Evolutionary conservation across 37 sponge, comb jelly and placozoan species (phyloP).

Genomic region (Chondrilla cf. caribensis): DNA sequence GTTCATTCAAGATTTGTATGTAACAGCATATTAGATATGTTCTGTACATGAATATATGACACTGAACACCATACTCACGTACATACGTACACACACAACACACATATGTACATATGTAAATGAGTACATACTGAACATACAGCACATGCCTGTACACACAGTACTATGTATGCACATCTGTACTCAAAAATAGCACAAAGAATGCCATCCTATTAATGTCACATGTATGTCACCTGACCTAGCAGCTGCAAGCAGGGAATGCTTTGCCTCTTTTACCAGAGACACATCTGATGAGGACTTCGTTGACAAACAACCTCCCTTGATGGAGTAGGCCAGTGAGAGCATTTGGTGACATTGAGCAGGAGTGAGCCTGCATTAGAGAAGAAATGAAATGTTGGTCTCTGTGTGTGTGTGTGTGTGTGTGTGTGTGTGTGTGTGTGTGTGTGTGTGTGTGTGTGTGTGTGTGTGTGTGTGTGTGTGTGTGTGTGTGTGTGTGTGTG

Average conservation of each 20-base stretch:
- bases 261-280: conserved; percentile 32
- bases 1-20: too few relatives aligned
- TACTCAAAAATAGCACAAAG: background rate
- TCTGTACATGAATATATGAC: too few relatives aligned
- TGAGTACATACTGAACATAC: background rate
- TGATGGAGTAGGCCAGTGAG: conserved; percentile 12
- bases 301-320: conserved; percentile 37
- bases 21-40: too few relatives aligned
- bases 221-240: too few relatives aligned
- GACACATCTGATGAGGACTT: conserved; percentile 14
- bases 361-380: background rate
- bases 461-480: background rate
- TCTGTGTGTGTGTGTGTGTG: too few relatives aligned
- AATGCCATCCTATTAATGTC: too few relatives aligned
- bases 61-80: background rate
- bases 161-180: background rate
- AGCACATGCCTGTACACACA: too few relatives aligned
- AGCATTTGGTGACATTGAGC: conserved; percentile 18
- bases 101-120: too few relatives aligned
- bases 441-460: too few relatives aligned
- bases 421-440: too few relatives aligned
- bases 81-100: too few relatives aligned
- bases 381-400: too few relatives aligned
- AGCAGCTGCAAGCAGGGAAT: conserved; percentile 42
- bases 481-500: background rate